phyloP scores from a whole-genome alignment of 1,140 invertebrate genomes.

The Philotrypesis tridentata region DNA sequence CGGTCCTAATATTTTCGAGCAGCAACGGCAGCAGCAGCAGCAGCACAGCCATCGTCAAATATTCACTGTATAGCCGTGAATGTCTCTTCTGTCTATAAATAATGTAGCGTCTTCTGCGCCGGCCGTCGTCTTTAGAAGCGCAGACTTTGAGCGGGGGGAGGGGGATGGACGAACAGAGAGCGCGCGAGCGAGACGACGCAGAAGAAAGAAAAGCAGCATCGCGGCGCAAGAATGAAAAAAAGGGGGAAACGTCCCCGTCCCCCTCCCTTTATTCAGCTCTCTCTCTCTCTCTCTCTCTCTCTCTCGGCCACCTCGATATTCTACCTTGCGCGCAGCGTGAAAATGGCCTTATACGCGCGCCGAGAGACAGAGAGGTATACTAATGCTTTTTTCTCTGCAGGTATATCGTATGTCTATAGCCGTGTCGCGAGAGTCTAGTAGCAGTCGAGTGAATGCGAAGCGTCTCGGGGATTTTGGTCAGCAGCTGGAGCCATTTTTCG shows the following conservation, averaged over 20 bases:
- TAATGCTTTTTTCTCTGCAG: slow-evolving; percentile 30
- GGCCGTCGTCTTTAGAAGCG: background rate
- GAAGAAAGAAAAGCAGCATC: too few relatives aligned
- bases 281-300: too few relatives aligned
- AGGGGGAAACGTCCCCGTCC: slow-evolving; percentile 32
- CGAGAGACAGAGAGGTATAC: too few relatives aligned
- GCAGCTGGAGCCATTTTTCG: slow-evolving; percentile 51
- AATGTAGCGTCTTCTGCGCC: slow-evolving; percentile 17
- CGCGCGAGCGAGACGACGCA: too few relatives aligned
- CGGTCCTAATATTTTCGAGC: slow-evolving; percentile 40
- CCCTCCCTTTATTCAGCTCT: background rate
- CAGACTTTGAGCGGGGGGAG: background rate
- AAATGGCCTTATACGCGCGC: slow-evolving; percentile 20
- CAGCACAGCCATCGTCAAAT: slow-evolving; percentile 39
- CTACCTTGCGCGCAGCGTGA: slow-evolving; percentile 35
- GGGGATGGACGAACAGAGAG: background rate
- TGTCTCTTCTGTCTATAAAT: slow-evolving; percentile 34
- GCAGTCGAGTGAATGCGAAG: background rate
- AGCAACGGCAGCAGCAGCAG: too few relatives aligned
- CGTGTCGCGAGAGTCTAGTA: too few relatives aligned
- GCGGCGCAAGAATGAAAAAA: background rate
- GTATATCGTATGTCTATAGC: too few relatives aligned
- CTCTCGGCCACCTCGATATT: background rate
- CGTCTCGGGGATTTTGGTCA: slow-evolving; percentile 32
- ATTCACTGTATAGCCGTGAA: slow-evolving; percentile 41